phyloP scores from a whole-genome alignment of 2,888 invertebrate genomes.

The Napeogenes inachia region DNA sequence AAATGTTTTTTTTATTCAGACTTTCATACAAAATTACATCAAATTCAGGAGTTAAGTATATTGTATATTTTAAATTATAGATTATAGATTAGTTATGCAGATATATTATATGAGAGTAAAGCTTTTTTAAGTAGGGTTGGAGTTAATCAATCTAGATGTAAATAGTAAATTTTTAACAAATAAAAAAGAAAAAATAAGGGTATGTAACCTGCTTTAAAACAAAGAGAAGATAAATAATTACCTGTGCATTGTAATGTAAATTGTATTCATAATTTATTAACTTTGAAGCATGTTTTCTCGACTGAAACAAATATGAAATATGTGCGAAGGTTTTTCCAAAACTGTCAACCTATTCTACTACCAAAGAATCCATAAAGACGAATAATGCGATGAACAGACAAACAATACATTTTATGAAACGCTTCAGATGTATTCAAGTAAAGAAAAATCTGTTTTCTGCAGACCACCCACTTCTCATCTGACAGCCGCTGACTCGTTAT shows the following conservation, averaged over 20 bases:
- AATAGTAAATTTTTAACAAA: too few relatives aligned
- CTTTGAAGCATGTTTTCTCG: not conserved
- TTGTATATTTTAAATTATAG: too few relatives aligned
- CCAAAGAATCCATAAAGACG: constrained; percentile 1
- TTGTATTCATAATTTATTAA: not conserved
- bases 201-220: not conserved
- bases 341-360: not conserved
- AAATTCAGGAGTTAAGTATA: too few relatives aligned
- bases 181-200: too few relatives aligned
- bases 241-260: not conserved
- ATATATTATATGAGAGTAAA: too few relatives aligned
- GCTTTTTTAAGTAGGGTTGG: too few relatives aligned
- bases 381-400: constrained; percentile 1
- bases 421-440: constrained; percentile 45
- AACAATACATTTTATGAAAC: constrained; percentile 14
- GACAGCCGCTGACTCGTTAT: constrained; percentile 55
- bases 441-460: constrained; percentile 55
- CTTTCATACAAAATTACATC: too few relatives aligned
- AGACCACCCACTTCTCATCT: constrained; percentile 56
- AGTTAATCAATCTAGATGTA: too few relatives aligned
- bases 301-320: not conserved
- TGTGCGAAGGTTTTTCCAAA: not conserved
- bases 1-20: too few relatives aligned
- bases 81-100: too few relatives aligned
- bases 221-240: not conserved